Percentiles rank a stretch among this genome's conserved stretches.
Conservation (phyloP, 2,888 invertebrate species). For the Labia minor region DNA sequence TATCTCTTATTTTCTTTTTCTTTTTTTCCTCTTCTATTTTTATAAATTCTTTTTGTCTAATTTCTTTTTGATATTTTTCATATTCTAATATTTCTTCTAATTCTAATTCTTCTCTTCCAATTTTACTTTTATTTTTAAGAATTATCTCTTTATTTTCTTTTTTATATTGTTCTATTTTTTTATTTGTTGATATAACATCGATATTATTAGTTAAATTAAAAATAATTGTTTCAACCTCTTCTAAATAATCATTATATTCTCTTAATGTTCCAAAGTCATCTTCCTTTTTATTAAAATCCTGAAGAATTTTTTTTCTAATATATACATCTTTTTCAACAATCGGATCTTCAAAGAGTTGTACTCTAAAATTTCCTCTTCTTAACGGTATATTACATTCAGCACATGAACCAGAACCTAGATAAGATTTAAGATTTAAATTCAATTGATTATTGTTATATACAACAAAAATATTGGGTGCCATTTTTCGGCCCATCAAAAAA, state of each 20-base stretch:
- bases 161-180: slow-evolving; percentile 81
- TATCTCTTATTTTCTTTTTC: slow-evolving; percentile 71
- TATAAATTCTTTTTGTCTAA: slow-evolving; percentile 57
- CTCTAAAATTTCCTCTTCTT: slow-evolving; percentile 77
- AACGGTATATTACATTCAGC: slow-evolving; percentile 86
- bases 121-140: slow-evolving; percentile 63
- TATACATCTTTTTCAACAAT: slow-evolving; percentile 96
- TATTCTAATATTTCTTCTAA: slow-evolving; percentile 73
- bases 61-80: slow-evolving; percentile 66
- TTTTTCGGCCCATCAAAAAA: not conserved
- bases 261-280: slow-evolving; percentile 75
- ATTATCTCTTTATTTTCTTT: slow-evolving; percentile 79
- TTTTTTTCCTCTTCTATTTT: slow-evolving; percentile 59
- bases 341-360: slow-evolving; percentile 93
- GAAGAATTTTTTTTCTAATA: slow-evolving; percentile 74
- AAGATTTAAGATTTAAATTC: slow-evolving; percentile 22
- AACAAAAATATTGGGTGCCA: slow-evolving; percentile 1
- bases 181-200: slow-evolving; percentile 78
- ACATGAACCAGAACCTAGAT: slow-evolving; percentile 79
- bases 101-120: slow-evolving; percentile 72
- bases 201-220: slow-evolving; percentile 84
- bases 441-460: too few relatives aligned
- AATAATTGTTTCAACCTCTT: slow-evolving; percentile 85
- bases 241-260: slow-evolving; percentile 93
- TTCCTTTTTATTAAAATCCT: slow-evolving; percentile 89